These are phyloP conservation scores for Petroica traversi DNA, from an alignment of 2,113 vertebrate genomes.

Conservation along the genomic window DNA sequence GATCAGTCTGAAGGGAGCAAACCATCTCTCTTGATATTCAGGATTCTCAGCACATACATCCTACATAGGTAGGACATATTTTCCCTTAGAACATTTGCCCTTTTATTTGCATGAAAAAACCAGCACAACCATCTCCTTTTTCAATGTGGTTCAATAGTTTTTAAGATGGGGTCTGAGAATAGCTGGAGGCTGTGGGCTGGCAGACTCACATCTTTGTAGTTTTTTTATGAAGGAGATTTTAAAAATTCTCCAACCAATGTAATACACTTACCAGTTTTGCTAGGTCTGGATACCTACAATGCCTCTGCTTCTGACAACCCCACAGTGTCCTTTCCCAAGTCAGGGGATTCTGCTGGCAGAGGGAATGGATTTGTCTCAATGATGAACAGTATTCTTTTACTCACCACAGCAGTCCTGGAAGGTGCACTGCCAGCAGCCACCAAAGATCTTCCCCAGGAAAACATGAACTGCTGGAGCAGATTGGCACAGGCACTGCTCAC, in stretches of 20 bases:
- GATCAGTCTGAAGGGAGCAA: neutral
- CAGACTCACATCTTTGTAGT: neutral
- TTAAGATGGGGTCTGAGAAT: neutral
- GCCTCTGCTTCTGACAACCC: neutral
- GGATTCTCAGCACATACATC: neutral
- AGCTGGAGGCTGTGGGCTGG: neutral
- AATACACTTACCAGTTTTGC: neutral
- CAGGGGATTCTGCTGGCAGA: neutral
- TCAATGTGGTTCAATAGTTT: neutral
- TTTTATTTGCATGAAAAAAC: neutral
- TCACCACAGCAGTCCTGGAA: rapidly evolving
- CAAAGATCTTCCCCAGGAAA: neutral
- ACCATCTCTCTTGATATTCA: neutral
- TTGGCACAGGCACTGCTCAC: rapidly evolving
- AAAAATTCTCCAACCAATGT: neutral
- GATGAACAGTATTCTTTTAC: neutral
- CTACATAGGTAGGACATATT: neutral
- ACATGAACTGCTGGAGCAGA: rapidly evolving
- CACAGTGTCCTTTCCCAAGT: rapidly evolving
- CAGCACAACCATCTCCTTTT: neutral
- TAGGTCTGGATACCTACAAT: neutral
- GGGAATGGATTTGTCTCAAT: neutral
- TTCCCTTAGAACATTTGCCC: neutral
- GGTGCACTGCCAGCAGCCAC: neutral
- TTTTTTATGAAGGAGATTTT: neutral